These are phyloP conservation scores for Babylonia areolata DNA, from an alignment of 1,140 invertebrate species.

Conservation along the genomic window DNA sequence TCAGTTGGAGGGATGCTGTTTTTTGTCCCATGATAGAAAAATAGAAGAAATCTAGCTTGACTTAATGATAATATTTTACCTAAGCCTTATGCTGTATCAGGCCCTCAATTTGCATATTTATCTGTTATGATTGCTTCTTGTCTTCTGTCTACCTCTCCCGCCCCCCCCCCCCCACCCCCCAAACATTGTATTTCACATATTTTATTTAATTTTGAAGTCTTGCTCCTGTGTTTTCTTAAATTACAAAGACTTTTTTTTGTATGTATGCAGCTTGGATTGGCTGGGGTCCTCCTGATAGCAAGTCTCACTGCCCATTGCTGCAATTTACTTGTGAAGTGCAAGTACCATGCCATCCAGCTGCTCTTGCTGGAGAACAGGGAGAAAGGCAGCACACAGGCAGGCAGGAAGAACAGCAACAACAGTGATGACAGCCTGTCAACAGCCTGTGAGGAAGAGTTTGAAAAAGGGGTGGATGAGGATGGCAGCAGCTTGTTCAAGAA, in stretches of 20 bases:
- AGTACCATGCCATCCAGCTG: constrained; percentile 65
- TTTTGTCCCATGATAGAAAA: too few species aligned
- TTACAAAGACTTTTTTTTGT: background rate
- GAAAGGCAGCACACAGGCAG: background rate
- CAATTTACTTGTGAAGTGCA: constrained; percentile 71
- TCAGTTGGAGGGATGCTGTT: too few species aligned
- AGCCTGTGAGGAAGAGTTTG: background rate
- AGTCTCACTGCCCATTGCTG: constrained; percentile 72
- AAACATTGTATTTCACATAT: too few species aligned
- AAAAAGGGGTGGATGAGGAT: constrained; percentile 23
- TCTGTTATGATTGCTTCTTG: too few species aligned
- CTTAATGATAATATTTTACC: background rate
- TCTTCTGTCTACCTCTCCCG: too few species aligned
- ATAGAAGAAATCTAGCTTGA: background rate
- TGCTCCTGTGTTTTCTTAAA: too few species aligned
- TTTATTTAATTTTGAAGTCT: too few species aligned
- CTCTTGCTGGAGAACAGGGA: constrained; percentile 40
- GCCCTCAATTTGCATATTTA: too few species aligned
- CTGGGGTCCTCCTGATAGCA: constrained; percentile 65
- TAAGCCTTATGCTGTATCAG: too few species aligned
- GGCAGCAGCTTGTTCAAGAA: constrained; percentile 39
- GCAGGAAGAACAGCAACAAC: constrained; percentile 3
- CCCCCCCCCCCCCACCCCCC: too few species aligned
- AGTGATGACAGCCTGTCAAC: constrained; percentile 2
- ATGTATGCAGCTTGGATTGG: constrained; percentile 66